Conservation (phyloP, 2,113 vertebrate species). For the Chaetorhynchus papuensis region DNA sequence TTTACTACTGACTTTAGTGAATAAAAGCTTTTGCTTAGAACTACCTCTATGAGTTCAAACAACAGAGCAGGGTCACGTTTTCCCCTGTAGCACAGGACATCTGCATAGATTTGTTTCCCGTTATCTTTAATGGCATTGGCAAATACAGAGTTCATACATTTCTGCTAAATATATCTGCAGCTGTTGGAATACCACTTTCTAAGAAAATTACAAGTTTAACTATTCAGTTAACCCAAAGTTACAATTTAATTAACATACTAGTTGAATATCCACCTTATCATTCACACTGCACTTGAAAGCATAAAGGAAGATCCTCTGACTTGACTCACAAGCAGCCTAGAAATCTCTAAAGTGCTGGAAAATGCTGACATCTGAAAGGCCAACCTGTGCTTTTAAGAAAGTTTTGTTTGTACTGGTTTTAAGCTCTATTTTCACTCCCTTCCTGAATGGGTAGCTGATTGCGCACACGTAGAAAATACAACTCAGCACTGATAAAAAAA, state of each 20-base stretch:
- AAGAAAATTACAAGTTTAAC: not conserved
- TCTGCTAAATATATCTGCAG: not conserved
- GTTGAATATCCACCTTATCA: not conserved
- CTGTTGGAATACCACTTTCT: not conserved
- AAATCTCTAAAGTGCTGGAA: not conserved
- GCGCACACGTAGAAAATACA: not conserved
- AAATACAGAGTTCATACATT: constrained; percentile 54
- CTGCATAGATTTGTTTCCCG: constrained; percentile 42
- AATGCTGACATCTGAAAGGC: not conserved
- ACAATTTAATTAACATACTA: not conserved
- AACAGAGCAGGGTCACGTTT: not conserved
- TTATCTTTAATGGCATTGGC: constrained; percentile 42
- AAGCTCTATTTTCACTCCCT: not conserved
- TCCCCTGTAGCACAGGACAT: not conserved
- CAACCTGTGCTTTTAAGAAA: not conserved
- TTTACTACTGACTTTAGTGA: not conserved
- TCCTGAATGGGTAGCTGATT: not conserved
- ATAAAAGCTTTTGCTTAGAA: not conserved
- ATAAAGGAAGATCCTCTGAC: not conserved
- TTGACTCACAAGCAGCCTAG: not conserved
- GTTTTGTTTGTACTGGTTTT: not conserved
- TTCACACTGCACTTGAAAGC: not conserved
- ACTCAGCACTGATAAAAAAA: not conserved
- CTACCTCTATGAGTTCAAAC: not conserved
- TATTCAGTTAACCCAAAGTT: not conserved